These are phyloP conservation scores for Quadroppia sp. DNA, from an alignment of 2,888 invertebrate species.

Conservation along the genomic window DNA sequence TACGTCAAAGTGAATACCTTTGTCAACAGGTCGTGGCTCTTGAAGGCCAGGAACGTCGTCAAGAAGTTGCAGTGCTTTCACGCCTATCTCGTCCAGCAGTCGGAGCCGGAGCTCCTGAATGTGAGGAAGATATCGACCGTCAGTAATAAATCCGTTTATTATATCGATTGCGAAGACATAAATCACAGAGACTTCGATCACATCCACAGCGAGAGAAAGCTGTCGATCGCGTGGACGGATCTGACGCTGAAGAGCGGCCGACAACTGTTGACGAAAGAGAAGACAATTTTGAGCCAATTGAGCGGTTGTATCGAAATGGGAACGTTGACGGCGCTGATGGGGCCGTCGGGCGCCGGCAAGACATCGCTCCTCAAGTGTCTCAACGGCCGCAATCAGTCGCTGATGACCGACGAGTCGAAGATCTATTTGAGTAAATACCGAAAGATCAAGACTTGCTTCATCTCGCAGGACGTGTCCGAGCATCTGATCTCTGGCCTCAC, in stretches of 20 bases:
- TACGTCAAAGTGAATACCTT: slow-evolving; percentile 22
- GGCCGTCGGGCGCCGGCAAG: slow-evolving; percentile 26
- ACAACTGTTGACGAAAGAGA: slow-evolving; percentile 7
- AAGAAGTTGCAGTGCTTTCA: background rate
- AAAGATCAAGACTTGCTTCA: slow-evolving; percentile 24
- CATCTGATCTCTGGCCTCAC: slow-evolving; percentile 28
- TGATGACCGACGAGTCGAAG: slow-evolving; percentile 1
- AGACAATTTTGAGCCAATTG: slow-evolving; percentile 16
- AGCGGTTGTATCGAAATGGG: slow-evolving; percentile 23
- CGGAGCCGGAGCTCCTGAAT: background rate
- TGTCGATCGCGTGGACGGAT: slow-evolving; percentile 23
- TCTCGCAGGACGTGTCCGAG: slow-evolving; percentile 25
- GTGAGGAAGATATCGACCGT: slow-evolving; percentile 10
- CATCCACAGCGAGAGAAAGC: background rate
- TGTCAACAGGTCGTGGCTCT: background rate
- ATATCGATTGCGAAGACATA: background rate
- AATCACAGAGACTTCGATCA: background rate
- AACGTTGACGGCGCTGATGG: slow-evolving; percentile 28
- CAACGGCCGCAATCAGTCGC: slow-evolving; percentile 14
- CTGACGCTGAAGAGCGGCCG: background rate
- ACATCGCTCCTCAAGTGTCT: slow-evolving; percentile 23
- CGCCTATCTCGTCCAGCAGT: background rate
- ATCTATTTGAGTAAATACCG: slow-evolving; percentile 17
- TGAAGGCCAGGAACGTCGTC: background rate
- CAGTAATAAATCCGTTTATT: slow-evolving; percentile 24